Percentiles rank a stretch among this genome's conserved stretches.
phyloP scores from a whole-genome alignment of 2,888 invertebrate genomes.

The Patella caerulea region DNA sequence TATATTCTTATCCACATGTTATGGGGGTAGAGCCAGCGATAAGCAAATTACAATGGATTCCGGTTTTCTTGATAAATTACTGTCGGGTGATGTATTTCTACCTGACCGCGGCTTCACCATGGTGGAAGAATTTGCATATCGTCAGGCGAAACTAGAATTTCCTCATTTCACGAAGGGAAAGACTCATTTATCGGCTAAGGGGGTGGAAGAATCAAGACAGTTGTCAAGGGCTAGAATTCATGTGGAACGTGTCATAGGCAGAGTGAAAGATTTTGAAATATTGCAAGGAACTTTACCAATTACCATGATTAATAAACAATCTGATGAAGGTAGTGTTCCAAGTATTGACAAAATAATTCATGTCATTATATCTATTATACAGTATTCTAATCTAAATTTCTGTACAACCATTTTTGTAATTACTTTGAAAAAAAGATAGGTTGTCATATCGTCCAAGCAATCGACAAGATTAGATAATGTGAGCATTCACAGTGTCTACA shows the following conservation, averaged over 20 bases:
- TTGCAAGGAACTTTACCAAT: neutral
- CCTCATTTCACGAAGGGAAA: neutral
- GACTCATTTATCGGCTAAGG: neutral
- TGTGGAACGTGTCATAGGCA: neutral
- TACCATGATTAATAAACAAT: neutral
- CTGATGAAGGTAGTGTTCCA: too few species aligned
- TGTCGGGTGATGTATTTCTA: neutral
- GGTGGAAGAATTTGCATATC: neutral
- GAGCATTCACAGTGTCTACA: too few species aligned
- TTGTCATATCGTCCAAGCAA: too few species aligned
- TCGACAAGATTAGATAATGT: too few species aligned
- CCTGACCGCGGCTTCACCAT: slow-evolving; percentile 26
- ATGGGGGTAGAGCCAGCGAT: neutral
- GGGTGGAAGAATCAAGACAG: neutral
- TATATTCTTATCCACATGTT: slow-evolving; percentile 23
- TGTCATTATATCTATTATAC: neutral
- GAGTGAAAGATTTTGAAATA: neutral
- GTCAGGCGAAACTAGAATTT: neutral
- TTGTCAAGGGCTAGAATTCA: neutral
- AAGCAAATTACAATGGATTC: neutral
- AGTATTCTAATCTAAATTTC: neutral
- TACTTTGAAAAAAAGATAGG: too few species aligned
- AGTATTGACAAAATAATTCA: too few species aligned
- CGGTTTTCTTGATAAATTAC: neutral
- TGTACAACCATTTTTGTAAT: too few species aligned